These are phyloP conservation scores for Drymonia ruficornis DNA, from an alignment of 2,888 invertebrate species.

Conservation along the genomic window DNA sequence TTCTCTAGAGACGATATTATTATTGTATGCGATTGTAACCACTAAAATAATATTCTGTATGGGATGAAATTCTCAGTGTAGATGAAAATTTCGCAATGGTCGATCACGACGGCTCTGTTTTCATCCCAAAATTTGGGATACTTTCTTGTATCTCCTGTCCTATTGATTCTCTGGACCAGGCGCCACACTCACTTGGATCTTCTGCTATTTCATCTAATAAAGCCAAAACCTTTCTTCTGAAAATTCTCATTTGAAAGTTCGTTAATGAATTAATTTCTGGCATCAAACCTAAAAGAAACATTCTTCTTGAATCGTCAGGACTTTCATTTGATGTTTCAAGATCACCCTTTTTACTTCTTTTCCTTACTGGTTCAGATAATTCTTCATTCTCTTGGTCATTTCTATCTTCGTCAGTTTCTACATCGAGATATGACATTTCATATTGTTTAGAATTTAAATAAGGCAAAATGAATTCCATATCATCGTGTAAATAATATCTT, in stretches of 20 bases:
- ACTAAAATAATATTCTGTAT: too few species aligned
- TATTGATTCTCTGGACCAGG: slow-evolving; percentile 26
- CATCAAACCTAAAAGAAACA: slow-evolving; percentile 50
- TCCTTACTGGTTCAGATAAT: slow-evolving; percentile 20
- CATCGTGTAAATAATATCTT: slow-evolving; percentile 54
- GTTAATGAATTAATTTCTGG: slow-evolving; percentile 51
- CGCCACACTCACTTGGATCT: slow-evolving; percentile 27
- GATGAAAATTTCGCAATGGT: neutral
- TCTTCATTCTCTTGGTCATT: slow-evolving; percentile 22
- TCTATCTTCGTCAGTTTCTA: slow-evolving; percentile 44
- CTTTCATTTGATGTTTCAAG: slow-evolving; percentile 14
- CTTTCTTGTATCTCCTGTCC: slow-evolving; percentile 17
- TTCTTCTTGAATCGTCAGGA: slow-evolving; percentile 36
- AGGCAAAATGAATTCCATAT: slow-evolving; percentile 55
- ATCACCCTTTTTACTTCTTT: slow-evolving; percentile 25
- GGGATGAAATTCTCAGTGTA: too few species aligned
- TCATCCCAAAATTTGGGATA: slow-evolving; percentile 17
- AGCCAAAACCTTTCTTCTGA: slow-evolving; percentile 49
- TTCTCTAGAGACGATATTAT: too few species aligned
- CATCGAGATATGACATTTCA: slow-evolving; percentile 18
- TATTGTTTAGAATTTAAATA: slow-evolving; percentile 38
- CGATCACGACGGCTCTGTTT: slow-evolving; percentile 21
- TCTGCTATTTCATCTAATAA: slow-evolving; percentile 48
- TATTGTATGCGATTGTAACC: too few species aligned
- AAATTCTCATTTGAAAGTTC: slow-evolving; percentile 51